Conservation (phyloP, 2,888 invertebrate genomes). For the Hyppa rectilinea region DNA sequence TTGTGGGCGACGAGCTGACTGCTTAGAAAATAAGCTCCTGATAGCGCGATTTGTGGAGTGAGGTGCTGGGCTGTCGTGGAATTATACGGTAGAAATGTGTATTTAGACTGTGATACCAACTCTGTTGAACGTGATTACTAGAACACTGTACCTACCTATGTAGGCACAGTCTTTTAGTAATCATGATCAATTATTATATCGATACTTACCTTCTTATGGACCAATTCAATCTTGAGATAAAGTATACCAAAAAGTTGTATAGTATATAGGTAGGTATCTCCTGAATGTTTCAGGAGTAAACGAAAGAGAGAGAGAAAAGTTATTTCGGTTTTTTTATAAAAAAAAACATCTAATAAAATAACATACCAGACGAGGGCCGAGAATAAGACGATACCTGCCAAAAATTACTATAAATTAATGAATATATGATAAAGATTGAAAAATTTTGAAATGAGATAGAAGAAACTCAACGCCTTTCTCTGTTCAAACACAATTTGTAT, state of each 20-base stretch:
- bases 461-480: constrained; percentile 34
- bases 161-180: background rate
- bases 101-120: constrained; percentile 9
- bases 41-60: constrained; percentile 62
- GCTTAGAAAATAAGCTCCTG: constrained; percentile 78
- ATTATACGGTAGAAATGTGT: background rate
- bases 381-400: background rate
- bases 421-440: background rate
- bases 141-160: too few species aligned
- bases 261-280: too few species aligned
- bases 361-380: background rate
- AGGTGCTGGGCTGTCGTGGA: constrained; percentile 18
- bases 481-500: constrained; percentile 62
- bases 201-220: too few species aligned
- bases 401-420: background rate
- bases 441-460: background rate
- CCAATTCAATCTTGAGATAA: background rate
- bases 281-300: background rate
- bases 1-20: constrained; percentile 65
- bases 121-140: too few species aligned
- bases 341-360: background rate
- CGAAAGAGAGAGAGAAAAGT: too few species aligned
- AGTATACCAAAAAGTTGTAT: background rate
- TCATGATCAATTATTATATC: background rate
- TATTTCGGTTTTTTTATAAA: background rate